Evolutionary conservation across 2,888 invertebrate genomes (phyloP).

Genomic region (Sepioteuthis lessoniana): DNA sequence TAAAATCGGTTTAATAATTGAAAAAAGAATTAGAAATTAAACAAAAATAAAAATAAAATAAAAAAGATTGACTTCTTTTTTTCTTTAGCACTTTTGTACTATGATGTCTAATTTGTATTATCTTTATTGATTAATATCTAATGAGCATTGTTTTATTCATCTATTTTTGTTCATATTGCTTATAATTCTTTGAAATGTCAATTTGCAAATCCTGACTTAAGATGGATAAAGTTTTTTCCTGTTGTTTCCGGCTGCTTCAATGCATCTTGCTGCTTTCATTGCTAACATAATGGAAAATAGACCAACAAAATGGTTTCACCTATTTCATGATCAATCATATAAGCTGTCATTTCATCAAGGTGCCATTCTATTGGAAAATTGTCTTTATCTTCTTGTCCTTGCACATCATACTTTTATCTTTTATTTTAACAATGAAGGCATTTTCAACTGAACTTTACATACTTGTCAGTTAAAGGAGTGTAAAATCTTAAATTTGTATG

Average conservation of each 20-base stretch:
- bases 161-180: neutral
- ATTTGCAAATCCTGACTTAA: neutral
- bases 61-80: neutral
- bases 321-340: too few relatives aligned
- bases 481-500: too few relatives aligned
- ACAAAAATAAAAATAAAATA: neutral
- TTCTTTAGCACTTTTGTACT: neutral
- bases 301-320: neutral
- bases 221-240: neutral
- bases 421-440: too few relatives aligned
- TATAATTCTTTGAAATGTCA: neutral
- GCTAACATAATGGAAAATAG: neutral
- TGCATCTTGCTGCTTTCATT: too few relatives aligned
- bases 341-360: too few relatives aligned
- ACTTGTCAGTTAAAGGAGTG: too few relatives aligned
- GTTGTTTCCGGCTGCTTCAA: too few relatives aligned
- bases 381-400: neutral
- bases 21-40: neutral
- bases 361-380: neutral
- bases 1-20: neutral
- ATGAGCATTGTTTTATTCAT: neutral
- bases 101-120: neutral
- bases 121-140: neutral
- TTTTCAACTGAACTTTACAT: too few relatives aligned
- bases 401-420: too few relatives aligned